Conservation (phyloP, 2,888 invertebrate species). For the Cephus pulcher region DNA sequence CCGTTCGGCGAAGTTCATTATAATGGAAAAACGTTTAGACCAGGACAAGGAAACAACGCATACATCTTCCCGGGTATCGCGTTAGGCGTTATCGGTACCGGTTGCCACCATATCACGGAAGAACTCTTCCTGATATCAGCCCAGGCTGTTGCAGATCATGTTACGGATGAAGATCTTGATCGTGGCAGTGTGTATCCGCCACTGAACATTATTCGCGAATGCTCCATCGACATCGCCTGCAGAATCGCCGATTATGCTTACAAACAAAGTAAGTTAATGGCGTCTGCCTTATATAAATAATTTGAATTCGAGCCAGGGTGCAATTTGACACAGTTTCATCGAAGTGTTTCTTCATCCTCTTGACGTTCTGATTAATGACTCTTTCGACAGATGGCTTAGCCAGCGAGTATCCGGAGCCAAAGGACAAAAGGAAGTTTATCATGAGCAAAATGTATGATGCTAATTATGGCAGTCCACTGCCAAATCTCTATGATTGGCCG, state of each 20-base stretch:
- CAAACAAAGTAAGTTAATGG: slow-evolving; percentile 75
- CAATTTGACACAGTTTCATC: neutral
- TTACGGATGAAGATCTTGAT: slow-evolving; percentile 83
- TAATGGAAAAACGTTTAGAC: slow-evolving; percentile 83
- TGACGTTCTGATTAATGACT: slow-evolving; percentile 9
- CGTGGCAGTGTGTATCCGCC: slow-evolving; percentile 95
- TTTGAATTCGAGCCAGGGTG: neutral
- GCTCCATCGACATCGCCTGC: slow-evolving; percentile 91
- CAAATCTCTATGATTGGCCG: slow-evolving; percentile 70
- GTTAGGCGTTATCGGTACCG: slow-evolving; percentile 91
- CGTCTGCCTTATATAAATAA: neutral
- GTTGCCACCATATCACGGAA: slow-evolving; percentile 93
- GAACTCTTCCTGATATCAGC: slow-evolving; percentile 95
- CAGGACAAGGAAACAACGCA: slow-evolving; percentile 98
- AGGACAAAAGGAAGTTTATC: slow-evolving; percentile 79
- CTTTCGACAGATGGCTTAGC: slow-evolving; percentile 75
- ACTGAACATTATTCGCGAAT: slow-evolving; percentile 82
- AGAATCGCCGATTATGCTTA: slow-evolving; percentile 91
- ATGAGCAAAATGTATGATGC: slow-evolving; percentile 81
- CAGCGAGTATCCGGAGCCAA: slow-evolving; percentile 87
- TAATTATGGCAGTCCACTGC: slow-evolving; percentile 83
- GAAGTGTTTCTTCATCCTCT: slow-evolving; percentile 15
- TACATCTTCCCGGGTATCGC: slow-evolving; percentile 98
- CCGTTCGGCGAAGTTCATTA: slow-evolving; percentile 90
- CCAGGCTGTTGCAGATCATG: slow-evolving; percentile 87